Percentiles rank a stretch among this genome's conserved stretches.
Evolutionary conservation across 2,113 vertebrate species (phyloP).

Genomic region (Circaetus cinerascens): DNA sequence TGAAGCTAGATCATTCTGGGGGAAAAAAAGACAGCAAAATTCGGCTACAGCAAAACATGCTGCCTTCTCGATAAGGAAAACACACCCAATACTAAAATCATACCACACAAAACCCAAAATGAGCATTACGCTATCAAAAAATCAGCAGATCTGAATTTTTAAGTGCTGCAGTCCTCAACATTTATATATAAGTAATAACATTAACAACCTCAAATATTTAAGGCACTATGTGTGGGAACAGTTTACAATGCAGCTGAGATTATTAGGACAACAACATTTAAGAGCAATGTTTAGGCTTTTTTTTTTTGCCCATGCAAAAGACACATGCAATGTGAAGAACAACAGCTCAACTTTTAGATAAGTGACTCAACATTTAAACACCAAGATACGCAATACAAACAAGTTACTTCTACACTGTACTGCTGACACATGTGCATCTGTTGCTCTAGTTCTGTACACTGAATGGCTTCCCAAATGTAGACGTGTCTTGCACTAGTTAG

Average conservation of each 20-base stretch:
- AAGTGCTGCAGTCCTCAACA: conserved; percentile 99
- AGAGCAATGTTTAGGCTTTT: conserved; percentile 93
- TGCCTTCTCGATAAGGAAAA: conserved; percentile 78
- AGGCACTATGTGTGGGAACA: conserved; percentile 99
- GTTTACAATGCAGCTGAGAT: conserved; percentile 96
- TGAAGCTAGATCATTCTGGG: conserved; percentile 87
- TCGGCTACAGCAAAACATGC: conserved; percentile 88
- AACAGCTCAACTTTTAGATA: conserved; percentile 82
- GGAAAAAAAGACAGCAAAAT: conserved; percentile 80
- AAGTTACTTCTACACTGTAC: conserved; percentile 87
- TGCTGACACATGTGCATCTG: conserved; percentile 90
- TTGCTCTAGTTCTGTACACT: conserved; percentile 91
- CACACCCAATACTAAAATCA: conserved; percentile 85
- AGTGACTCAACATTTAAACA: conserved; percentile 94
- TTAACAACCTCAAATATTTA: conserved; percentile 99
- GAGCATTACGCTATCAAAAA: conserved; percentile 84
- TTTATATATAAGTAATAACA: conserved; percentile 96
- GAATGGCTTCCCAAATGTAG: conserved; percentile 98
- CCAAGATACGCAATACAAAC: conserved; percentile 87
- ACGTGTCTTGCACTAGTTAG: conserved; percentile 98
- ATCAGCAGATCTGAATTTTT: conserved; percentile 91
- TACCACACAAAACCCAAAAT: conserved; percentile 85
- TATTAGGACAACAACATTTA: conserved; percentile 91
- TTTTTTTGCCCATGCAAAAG: conserved; percentile 93
- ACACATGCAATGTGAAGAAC: conserved; percentile 99